These are phyloP conservation scores for Sebastes matsubarae DNA, from an alignment of 2,797 vertebrate species.

Conservation along the genomic window DNA sequence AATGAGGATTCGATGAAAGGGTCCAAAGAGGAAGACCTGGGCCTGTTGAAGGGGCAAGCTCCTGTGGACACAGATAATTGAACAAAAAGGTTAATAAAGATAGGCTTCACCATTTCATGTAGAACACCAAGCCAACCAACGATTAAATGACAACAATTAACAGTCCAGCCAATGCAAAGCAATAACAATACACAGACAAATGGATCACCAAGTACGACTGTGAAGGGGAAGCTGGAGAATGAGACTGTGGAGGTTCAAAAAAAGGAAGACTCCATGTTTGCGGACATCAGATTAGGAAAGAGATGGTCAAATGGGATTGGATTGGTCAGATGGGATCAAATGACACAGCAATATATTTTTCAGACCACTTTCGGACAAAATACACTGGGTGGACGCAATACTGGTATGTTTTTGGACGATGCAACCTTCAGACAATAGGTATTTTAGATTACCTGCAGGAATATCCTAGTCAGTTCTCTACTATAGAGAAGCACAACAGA, in stretches of 20 bases:
- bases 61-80: conserved; percentile 71
- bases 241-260: conserved; percentile 77
- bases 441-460: conserved; percentile 93
- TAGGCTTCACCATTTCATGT: not conserved
- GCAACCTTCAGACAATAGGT: conserved; percentile 84
- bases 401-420: conserved; percentile 88
- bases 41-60: conserved; percentile 59
- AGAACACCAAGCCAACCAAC: conserved; percentile 66
- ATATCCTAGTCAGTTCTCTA: conserved; percentile 99
- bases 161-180: conserved; percentile 71
- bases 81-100: conserved; percentile 24
- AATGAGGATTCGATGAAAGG: conserved; percentile 73
- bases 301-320: conserved; percentile 85
- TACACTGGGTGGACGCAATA: conserved; percentile 90
- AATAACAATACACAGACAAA: conserved; percentile 88
- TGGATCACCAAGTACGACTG: conserved; percentile 87
- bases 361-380: conserved; percentile 76
- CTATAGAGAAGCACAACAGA: conserved; percentile 94
- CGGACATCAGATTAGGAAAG: conserved; percentile 79
- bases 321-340: conserved; percentile 74
- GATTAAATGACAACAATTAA: conserved; percentile 59
- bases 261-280: conserved; percentile 65
- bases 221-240: conserved; percentile 87
- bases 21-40: conserved; percentile 80
- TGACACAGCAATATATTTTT: conserved; percentile 74